These are phyloP conservation scores for Salvelinus fontinalis DNA, from an alignment of 2,113 vertebrate species.

Conservation along the genomic window DNA sequence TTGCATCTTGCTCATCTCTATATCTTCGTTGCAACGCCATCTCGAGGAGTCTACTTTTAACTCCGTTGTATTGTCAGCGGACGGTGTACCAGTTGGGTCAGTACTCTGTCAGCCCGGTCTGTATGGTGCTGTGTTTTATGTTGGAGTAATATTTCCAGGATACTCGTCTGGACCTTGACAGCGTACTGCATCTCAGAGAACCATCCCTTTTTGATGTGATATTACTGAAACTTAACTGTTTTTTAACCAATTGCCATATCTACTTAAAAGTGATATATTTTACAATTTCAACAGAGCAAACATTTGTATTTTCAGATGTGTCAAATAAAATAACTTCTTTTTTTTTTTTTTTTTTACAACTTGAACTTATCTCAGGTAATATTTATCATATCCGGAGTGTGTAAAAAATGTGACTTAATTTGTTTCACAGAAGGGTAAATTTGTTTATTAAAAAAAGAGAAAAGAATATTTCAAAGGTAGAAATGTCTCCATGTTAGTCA, in stretches of 20 bases:
- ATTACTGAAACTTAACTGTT: constrained; percentile 52
- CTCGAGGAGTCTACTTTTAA: background rate
- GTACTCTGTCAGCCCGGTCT: constrained; percentile 14
- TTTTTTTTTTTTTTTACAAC: constrained; percentile 44
- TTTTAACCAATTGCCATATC: constrained; percentile 55
- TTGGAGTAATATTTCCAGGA: constrained; percentile 41
- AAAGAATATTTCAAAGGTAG: background rate
- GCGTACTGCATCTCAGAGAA: constrained; percentile 63
- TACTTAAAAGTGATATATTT: constrained; percentile 68
- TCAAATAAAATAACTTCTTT: constrained; percentile 68
- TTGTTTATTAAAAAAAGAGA: too few relatives aligned
- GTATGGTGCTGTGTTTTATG: constrained; percentile 50
- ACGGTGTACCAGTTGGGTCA: background rate
- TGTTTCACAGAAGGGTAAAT: too few relatives aligned
- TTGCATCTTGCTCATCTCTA: too few relatives aligned
- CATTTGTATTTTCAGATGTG: constrained; percentile 71
- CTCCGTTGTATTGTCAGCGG: background rate
- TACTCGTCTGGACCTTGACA: constrained; percentile 41
- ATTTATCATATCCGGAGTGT: too few relatives aligned
- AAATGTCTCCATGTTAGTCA: background rate
- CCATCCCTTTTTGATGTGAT: constrained; percentile 68
- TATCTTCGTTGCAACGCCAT: background rate
- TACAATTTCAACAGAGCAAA: constrained; percentile 59
- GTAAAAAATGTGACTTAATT: too few relatives aligned
- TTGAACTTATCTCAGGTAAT: background rate